phyloP scores from a whole-genome alignment of 2,113 vertebrate genomes.

The Cnemophilus loriae region DNA sequence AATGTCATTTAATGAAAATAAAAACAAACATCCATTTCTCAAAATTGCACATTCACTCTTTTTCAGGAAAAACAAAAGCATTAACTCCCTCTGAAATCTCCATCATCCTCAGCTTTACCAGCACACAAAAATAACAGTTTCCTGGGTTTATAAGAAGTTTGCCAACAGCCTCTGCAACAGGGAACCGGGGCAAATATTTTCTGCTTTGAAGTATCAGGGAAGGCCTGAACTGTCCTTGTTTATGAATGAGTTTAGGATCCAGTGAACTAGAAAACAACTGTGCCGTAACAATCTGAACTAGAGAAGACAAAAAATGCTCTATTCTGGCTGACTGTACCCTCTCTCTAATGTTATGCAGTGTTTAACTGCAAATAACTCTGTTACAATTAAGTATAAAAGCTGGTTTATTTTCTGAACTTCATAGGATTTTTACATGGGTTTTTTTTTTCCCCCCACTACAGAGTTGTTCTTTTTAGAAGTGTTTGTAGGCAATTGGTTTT shows the following conservation, averaged over 20 bases:
- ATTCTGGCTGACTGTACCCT: background rate
- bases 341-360: background rate
- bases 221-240: background rate
- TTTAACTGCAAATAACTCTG: constrained; percentile 23
- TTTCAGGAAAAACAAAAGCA: background rate
- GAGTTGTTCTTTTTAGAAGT: constrained; percentile 47
- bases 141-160: background rate
- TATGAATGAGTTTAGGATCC: constrained; percentile 21
- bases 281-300: constrained; percentile 10
- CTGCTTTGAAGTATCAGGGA: background rate
- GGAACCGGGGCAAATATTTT: background rate
- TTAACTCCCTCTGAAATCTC: background rate
- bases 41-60: background rate
- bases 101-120: background rate
- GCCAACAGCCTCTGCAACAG: background rate
- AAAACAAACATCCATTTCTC: background rate
- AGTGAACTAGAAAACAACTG: constrained; percentile 49
- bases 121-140: background rate
- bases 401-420: constrained; percentile 40
- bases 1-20: background rate
- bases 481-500: constrained; percentile 51
- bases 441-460: background rate
- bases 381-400: constrained; percentile 1
- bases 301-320: constrained; percentile 24
- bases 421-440: background rate